These are phyloP conservation scores for Agonopterix heracliana DNA, from an alignment of 2,888 invertebrate genomes.

Conservation along the genomic window DNA sequence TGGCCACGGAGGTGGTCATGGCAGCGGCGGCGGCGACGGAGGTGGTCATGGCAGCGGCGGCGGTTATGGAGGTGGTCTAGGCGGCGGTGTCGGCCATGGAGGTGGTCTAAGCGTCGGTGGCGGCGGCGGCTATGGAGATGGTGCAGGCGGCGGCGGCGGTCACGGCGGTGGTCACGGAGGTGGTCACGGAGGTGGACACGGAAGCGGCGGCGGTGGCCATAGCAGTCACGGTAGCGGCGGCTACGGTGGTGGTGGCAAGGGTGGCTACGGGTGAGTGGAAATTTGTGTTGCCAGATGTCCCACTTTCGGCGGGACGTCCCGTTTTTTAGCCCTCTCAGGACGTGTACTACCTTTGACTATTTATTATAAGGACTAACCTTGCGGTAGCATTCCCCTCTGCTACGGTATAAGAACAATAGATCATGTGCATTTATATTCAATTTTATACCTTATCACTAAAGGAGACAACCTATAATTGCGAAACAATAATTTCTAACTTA, in stretches of 20 bases:
- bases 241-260: slow-evolving; percentile 1
- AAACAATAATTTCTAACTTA: too few species aligned
- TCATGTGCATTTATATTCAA: too few species aligned
- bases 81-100: slow-evolving; percentile 18
- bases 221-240: neutral
- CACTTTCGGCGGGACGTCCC: too few species aligned
- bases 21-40: slow-evolving; percentile 14
- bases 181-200: neutral
- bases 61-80: slow-evolving; percentile 14
- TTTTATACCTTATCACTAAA: too few species aligned
- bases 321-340: too few species aligned
- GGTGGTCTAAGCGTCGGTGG: slow-evolving; percentile 14
- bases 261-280: slow-evolving; percentile 2
- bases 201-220: neutral
- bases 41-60: slow-evolving; percentile 18
- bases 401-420: too few species aligned
- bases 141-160: neutral
- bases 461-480: too few species aligned
- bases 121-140: neutral
- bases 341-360: too few species aligned
- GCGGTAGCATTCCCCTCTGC: too few species aligned
- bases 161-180: neutral
- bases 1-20: slow-evolving; percentile 16
- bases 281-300: too few species aligned
- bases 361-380: too few species aligned